phyloP scores from a whole-genome alignment of 2,888 invertebrate species.

The Polia nebulosa region DNA sequence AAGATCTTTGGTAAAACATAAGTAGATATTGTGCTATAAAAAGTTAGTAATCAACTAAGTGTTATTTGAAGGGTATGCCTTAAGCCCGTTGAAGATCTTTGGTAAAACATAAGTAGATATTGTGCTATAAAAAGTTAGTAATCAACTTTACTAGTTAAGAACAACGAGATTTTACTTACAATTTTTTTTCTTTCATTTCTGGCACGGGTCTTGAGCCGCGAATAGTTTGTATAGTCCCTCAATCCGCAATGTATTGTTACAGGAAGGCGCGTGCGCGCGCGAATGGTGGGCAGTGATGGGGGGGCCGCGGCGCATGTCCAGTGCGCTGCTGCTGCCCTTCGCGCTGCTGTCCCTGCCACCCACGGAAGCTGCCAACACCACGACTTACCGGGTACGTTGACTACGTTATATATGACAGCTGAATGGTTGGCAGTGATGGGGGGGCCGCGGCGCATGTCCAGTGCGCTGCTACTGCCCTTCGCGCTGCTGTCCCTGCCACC shows the following conservation, averaged over 20 bases:
- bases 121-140: too few species aligned
- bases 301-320: constrained; percentile 89
- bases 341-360: constrained; percentile 85
- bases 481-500: constrained; percentile 85
- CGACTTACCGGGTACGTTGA: constrained; percentile 81
- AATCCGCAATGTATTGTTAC: constrained; percentile 49
- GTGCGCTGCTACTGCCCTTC: constrained; percentile 89
- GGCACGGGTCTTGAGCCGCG: background rate
- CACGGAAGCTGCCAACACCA: constrained; percentile 82
- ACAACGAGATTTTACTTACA: too few species aligned
- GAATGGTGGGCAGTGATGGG: constrained; percentile 88
- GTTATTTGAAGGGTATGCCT: too few species aligned
- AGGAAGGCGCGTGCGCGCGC: constrained; percentile 81
- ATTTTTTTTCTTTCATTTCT: too few species aligned
- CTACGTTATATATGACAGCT: background rate
- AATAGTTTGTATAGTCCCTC: background rate
- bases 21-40: too few species aligned
- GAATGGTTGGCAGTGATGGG: constrained; percentile 87
- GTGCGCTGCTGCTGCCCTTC: constrained; percentile 89
- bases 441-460: constrained; percentile 89
- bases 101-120: too few species aligned
- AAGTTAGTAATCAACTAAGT: too few species aligned
- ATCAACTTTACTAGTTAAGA: too few species aligned
- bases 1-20: too few species aligned
- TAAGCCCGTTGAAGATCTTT: too few species aligned